Evolutionary conservation across 2,797 vertebrate species (phyloP), one percentile per base, ranked within the genome.

Genomic region (Sparidentex hasta): DNA sequence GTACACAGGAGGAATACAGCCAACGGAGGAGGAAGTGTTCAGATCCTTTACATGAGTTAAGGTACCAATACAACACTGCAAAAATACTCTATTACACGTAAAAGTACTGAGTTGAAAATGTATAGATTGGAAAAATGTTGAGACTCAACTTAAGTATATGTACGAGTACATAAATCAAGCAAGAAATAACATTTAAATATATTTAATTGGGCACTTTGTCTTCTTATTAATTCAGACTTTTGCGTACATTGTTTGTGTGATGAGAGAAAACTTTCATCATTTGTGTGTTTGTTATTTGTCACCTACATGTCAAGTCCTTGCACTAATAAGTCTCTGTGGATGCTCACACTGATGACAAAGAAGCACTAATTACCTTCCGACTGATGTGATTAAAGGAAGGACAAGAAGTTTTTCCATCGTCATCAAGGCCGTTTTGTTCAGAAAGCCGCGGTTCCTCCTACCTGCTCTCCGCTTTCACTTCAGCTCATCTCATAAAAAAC

Each of bases 351-450:
- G 9, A 59, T 68, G 7, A 29, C 61, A 61, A 70, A 68, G 6
- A 13, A 61, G 20, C 62, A 75, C 48, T 25, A 44, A 78, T 80
- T 14, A 9, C 68, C 50, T 18, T 16, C 43, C 7, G 58, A 23
- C 46, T 70, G 58, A 68, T 67, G 65, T 71, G 33, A 74, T 73
- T 76, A 65, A 66, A 70, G 41, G 55, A 21, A 74, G 69, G 56
- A 72, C 17, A 46, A 18, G 57, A 76, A 52, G 47, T 55, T 79
- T 29, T 33, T 3, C 48, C 52, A 1, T 13, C 1, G 3, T 51
- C 58, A 74, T 72, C 71, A 89, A 89, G 88, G 88, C 55, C 48
- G 3, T 46, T 38, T 7, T 29, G 7, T 43, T 76, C 59, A 41
- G 29, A 71, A 44, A 57, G 51, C 38, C 11, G 20, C 20, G 2